Base-by-base conservation (phyloP, 1,140 invertebrate species). In the Choristoneura fumiferana region DNA sequence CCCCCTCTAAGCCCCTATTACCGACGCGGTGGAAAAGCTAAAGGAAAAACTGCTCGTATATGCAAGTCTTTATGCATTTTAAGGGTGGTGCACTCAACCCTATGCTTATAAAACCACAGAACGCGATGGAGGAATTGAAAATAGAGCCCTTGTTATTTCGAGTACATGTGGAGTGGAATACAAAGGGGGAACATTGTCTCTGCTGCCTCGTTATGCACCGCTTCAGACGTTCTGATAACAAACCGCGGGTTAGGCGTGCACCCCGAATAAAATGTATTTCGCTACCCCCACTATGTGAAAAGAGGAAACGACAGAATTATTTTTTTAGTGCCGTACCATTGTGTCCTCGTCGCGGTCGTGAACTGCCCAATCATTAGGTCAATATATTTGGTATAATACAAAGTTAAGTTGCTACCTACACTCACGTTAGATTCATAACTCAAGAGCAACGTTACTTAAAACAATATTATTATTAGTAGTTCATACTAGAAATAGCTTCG, bases 71-170 rank as follows among this genome's bases (percentile, higher is more conserved):
- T 69, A 68, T 72, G 67, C 65, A 73, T 78, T 77, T 74, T 63
- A 73, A 78, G 72, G 71, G 67, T 71, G 61, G 56, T 43, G 29
- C 15, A 34, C 54, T 56, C 54, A 40, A 62, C 63, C 69, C 66
- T 69, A 59, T 62, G 71, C 71, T 76, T 78, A 67, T 71, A 76
- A 63, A 76, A 74, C 75, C 81, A 58, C 72, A 68, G 71, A 78
- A 77, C 45, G 62, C 73, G 65, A 68, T 76, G 67, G 71, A 81
- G 76, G 79, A 84, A 84, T 84, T 84, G 81, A 82, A 84, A 82
- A 81, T 82, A 84, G 78, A 71, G 74, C 76, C 76, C 81, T 81
- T 81, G 77, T 84, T 84, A 84, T 84, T 81, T 84, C 69, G 77
- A 84, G 77, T 76, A 78, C 70, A 74, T 69, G 77, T 77, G 67